Percentiles rank a stretch among this genome's conserved stretches.
phyloP scores from a whole-genome alignment of 2,113 vertebrate genomes.

The Indicator indicator region DNA sequence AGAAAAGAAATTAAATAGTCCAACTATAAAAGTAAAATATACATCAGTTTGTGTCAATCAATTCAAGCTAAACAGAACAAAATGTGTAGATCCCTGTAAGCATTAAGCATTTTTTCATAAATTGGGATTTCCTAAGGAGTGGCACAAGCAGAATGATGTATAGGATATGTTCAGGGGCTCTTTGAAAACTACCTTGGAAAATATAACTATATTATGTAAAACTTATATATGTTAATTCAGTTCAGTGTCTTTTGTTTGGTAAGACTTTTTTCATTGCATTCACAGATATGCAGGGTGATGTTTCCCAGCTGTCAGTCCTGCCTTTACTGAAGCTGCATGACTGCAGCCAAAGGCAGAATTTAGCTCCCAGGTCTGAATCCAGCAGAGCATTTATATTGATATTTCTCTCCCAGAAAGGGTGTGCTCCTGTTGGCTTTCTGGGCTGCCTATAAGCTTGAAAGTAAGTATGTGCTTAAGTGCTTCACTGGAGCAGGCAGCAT shows the following conservation, averaged over 20 bases:
- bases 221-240: background rate
- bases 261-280: background rate
- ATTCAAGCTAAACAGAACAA: background rate
- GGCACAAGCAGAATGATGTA: background rate
- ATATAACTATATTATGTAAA: background rate
- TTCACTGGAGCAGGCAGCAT: background rate
- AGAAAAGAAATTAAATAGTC: background rate
- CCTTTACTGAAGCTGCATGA: background rate
- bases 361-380: background rate
- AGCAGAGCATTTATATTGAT: background rate
- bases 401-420: background rate
- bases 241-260: background rate
- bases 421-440: background rate
- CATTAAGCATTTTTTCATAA: background rate
- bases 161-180: background rate
- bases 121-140: background rate
- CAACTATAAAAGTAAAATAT: background rate
- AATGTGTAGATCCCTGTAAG: background rate
- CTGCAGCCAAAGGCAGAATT: background rate
- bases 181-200: background rate
- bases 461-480: background rate
- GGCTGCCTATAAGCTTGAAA: background rate
- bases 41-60: background rate
- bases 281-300: background rate
- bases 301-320: background rate